Evolutionary conservation across 2,797 vertebrate species (phyloP).

Genomic region (Syngnathus acus): DNA sequence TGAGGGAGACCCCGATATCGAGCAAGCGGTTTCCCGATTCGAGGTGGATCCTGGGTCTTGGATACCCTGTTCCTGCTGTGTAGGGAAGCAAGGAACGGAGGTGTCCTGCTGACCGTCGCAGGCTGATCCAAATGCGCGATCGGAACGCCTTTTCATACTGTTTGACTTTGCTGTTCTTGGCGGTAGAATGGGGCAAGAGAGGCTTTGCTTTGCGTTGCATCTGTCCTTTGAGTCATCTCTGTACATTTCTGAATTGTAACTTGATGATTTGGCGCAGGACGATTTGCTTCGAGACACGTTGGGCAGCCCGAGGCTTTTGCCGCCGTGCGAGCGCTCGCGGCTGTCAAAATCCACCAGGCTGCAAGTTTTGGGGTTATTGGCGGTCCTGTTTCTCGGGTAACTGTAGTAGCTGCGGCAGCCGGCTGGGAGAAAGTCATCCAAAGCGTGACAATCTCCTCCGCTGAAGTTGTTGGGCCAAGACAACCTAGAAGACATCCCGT

Average conservation of each 20-base stretch:
- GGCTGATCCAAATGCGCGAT: conserved; percentile 57
- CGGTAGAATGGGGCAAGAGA: conserved; percentile 88
- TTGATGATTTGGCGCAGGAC: conserved; percentile 84
- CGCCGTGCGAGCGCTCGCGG: conserved; percentile 46
- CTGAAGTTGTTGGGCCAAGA: conserved; percentile 93
- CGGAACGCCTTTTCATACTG: conserved; percentile 61
- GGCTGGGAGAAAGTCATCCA: conserved; percentile 75
- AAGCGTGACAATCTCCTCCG: conserved; percentile 70
- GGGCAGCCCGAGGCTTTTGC: conserved; percentile 43
- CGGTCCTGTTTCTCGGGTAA: conserved; percentile 89
- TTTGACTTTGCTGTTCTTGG: conserved; percentile 80
- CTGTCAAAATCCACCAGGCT: conserved; percentile 77
- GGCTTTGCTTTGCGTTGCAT: conserved; percentile 78
- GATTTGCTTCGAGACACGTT: conserved; percentile 53
- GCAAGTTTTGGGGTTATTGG: conserved; percentile 79
- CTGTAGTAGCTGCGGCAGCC: conserved; percentile 88
- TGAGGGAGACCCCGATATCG: conserved; percentile 16
- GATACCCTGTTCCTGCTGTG: conserved; percentile 63
- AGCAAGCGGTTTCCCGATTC: conserved; percentile 64
- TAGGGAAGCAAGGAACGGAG: conserved; percentile 38
- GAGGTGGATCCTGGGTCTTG: conserved; percentile 69
- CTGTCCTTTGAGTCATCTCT: conserved; percentile 72
- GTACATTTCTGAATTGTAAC: conserved; percentile 83
- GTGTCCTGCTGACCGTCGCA: conserved; percentile 70
- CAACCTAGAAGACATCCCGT: conserved; percentile 75